Base-by-base conservation (phyloP, 2,797 vertebrate genomes). In the Hapalemur alaotrensis region DNA sequence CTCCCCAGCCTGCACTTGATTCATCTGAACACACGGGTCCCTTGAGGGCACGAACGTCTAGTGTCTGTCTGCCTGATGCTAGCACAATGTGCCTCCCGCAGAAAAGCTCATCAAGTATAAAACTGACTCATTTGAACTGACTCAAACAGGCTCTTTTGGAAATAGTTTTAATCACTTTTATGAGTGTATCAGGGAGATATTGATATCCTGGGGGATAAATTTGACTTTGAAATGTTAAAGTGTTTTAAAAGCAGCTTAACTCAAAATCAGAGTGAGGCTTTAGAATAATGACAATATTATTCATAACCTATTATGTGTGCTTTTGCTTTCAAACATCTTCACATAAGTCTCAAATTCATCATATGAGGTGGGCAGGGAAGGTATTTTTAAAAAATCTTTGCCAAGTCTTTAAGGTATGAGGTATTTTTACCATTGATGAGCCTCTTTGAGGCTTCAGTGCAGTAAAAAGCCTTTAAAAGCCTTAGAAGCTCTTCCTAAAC, bases 221-320 rank as follows among this genome's bases (percentile, higher is more conserved):
- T 28, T 76, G 86, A 93, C 70, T 94, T 92, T 97, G 80, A 89
- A 95, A 96, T 87, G 78, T 88, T 72, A n/a, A 88, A 91, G 75
- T 52, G 70, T 94, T 95, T 83, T 63, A 67, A 85, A 96, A 97
- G 61, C 52, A 82, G 54, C 63, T 93, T 73, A 79, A 69, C 23
- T 90, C n/a, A 94, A 89, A 94, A 54, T 86, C 86, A 75, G 81
- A 63, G 72, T 30, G 7, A 32, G 41, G 52, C 89, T 94, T 95
- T 41, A 50, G 79, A 76, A 75, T 73, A 70, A 96, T 65, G 85
- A 65, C 17, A 32, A 22, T n/a, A 65, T 52, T 28, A n/a, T 63
- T 69, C 38, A 28, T 59, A 82, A 89, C 22, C 1, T 28, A n/a
- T 65, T 50, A 52, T n/a, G 11, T 18, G 7, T 43, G 30, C 80